Base-by-base conservation (phyloP, 1,140 invertebrate genomes). In the Drosophila nebulosa region DNA sequence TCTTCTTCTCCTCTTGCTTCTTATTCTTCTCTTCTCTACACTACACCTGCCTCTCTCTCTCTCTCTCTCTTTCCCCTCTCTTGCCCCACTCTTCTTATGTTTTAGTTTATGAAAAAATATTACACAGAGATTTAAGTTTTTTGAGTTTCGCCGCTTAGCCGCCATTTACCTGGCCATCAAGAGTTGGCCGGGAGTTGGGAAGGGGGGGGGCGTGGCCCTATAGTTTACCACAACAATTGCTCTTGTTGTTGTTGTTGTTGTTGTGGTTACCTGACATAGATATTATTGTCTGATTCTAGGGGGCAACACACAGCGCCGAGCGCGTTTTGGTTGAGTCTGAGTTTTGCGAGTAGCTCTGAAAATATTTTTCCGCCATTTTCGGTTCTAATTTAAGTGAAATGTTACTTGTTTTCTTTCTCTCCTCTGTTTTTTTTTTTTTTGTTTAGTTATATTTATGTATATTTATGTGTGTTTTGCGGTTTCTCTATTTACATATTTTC, bases 101-200 rank as follows among this genome's bases (percentile, higher is more conserved):
- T 16, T 55, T 59, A 64, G 74, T 80, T 84, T 84, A 84, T 84
- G 80, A 74, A 77, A 67, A 84, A 84, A 84, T 84, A 84, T 84
- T 84, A 80, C 72, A 84, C 63, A 71, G 80, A 84, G 80, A 84
- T 84, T 84, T 80, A 84, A 86, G 81, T 84, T 84, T 84, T 74
- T 65, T 58, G 55, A 76, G 76, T 67, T 84, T 58, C 68, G 64
- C 60, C 69, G 71, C 73, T 79, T 64, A 64, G 66, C 60, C 69
- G 58, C 57, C 61, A 57, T 84, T 83, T 84, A 86, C 80, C 77
- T 84, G 80, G 80, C 79, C 78, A 61, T 64, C 52, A 58, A 65
- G 68, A 56, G 57, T 63, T 58, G 30, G 39, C n/a, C n/a, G n/a
- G n/a, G n/a, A n/a, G n/a, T n/a, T n/a, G n/a, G n/a, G n/a, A n/a